phyloP scores from a whole-genome alignment of 2,797 vertebrate genomes.

The Sebastes hopkinsi region DNA sequence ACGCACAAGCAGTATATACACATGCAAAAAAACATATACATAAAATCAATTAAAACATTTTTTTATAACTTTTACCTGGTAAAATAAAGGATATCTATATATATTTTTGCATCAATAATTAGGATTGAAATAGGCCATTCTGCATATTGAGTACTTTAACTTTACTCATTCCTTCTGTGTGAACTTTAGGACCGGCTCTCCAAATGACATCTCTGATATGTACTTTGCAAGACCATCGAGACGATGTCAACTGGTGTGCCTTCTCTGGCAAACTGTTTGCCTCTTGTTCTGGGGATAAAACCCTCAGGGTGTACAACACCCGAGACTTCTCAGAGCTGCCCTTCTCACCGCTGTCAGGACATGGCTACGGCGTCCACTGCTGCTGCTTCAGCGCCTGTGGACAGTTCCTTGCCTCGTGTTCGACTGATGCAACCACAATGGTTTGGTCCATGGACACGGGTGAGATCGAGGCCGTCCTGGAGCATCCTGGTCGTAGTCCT shows the following conservation, averaged over 20 bases:
- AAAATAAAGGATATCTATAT: too few species aligned
- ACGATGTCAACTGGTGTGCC: conserved; percentile 92
- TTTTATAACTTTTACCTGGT: too few species aligned
- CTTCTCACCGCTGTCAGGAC: conserved; percentile 89
- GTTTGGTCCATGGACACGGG: conserved; percentile 87
- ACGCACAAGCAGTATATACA: too few species aligned
- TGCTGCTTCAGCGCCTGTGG: conserved; percentile 93
- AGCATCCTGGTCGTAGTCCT: conserved; percentile 88
- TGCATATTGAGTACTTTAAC: neutral
- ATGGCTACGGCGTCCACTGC: conserved; percentile 92
- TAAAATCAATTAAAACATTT: too few species aligned
- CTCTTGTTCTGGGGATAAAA: conserved; percentile 95
- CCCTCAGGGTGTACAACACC: conserved; percentile 86
- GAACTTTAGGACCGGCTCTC: conserved; percentile 20
- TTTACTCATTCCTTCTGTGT: neutral
- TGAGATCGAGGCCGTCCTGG: conserved; percentile 81
- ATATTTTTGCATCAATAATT: neutral
- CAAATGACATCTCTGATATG: conserved; percentile 89
- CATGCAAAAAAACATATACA: too few species aligned
- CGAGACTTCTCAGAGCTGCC: conserved; percentile 85
- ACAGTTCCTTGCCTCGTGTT: conserved; percentile 89
- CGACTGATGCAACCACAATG: conserved; percentile 90
- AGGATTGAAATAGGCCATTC: neutral
- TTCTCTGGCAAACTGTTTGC: conserved; percentile 89
- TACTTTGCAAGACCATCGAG: conserved; percentile 87